Evolutionary conservation across 2,797 vertebrate species (phyloP), one percentile per base, ranked within the genome.

Genomic region (Darevskia mixta): DNA sequence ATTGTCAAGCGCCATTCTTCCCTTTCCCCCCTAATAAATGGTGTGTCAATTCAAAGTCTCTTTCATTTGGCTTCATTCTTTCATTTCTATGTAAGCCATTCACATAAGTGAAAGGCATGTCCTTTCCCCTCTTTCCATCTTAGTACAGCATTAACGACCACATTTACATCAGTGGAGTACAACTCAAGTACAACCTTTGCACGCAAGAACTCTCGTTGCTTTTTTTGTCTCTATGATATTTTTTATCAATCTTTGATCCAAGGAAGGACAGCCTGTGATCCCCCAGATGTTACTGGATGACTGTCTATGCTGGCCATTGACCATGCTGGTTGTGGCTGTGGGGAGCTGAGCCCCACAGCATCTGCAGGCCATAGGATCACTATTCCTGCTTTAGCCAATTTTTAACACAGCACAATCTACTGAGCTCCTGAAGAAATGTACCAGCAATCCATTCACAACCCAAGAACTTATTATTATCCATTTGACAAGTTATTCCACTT

Each of bases 151-250:
- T 89, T 79, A 82, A 55, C 3, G 0, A 18, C 0, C 0, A 18
- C 67, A 89, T 91, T 85, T 35, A 89, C 2, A 82, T 6, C 27
- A 86, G 79, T 27, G 20, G 27, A 58, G 81, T 61, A 5, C 1
- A 41, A 32, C 4, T 29, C 43, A 25, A 78, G 43, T n/a, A n/a
- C 27, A 78, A 35, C n/a, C 5, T 17, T 72, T 2, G 17, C 15
- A 38, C 3, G 17, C 29, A 73, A 73, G 15, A 5, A 20, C 71
- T 73, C 17, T 35, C 5, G 2, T 66, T 66, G 58, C 20, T 38
- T 73, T 32, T 73, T 73, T 73, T 8, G 17, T 32, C 17, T 73
- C 71, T 32, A 7, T 49, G n/a, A 17, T 18, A 17, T 6, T 15
- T 15, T 29, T 29, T 49, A 25, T 43, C 76, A 45, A 6, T n/a